These are phyloP conservation scores for Troides oblongomaculatus DNA, from an alignment of 2,888 invertebrate species.

Conservation along the genomic window DNA sequence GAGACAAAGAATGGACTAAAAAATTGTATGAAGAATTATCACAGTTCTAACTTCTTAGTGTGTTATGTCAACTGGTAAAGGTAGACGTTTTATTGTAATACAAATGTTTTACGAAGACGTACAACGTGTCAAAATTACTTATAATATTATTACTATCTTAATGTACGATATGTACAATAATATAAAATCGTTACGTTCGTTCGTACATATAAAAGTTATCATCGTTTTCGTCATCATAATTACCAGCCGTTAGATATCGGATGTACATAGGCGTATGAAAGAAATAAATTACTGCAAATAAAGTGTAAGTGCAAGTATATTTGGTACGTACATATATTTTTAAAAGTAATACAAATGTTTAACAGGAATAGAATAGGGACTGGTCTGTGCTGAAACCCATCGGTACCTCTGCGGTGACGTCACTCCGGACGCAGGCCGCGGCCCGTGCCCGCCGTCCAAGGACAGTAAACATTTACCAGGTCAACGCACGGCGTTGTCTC, in stretches of 20 bases:
- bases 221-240: too few relatives aligned
- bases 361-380: constrained; percentile 27
- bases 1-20: constrained; percentile 2
- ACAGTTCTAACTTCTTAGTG: neutral
- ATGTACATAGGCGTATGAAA: too few relatives aligned
- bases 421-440: constrained; percentile 52
- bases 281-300: neutral
- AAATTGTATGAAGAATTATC: neutral
- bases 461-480: constrained; percentile 77
- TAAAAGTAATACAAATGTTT: neutral
- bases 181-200: neutral
- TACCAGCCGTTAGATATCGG: too few relatives aligned
- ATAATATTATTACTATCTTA: neutral
- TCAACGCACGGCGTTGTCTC: constrained; percentile 73
- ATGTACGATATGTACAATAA: neutral
- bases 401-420: constrained; percentile 75
- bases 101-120: neutral
- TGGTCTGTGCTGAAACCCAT: constrained; percentile 69
- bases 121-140: neutral
- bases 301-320: neutral
- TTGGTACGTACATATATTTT: neutral
- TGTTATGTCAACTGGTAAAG: neutral
- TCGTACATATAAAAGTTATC: too few relatives aligned
- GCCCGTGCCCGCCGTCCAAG: constrained; percentile 60
- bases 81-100: constrained; percentile 2